Evolutionary conservation across 2,113 vertebrate species (phyloP).

Genomic region (Nematolebias whitei): DNA sequence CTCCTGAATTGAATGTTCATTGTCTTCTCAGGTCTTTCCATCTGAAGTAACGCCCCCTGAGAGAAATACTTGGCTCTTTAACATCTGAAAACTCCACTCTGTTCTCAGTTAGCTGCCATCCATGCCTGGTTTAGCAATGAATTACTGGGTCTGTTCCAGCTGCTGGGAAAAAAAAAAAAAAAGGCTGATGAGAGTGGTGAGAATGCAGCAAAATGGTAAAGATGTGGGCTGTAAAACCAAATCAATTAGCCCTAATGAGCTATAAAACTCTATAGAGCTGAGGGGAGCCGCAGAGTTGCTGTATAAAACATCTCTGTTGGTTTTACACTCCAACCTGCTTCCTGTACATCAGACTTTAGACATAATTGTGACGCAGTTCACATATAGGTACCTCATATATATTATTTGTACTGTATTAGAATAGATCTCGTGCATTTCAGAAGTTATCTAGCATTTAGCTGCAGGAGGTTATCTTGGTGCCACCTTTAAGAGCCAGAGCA

Average conservation of each 20-base stretch:
- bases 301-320: slow-evolving; percentile 1
- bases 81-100: not conserved
- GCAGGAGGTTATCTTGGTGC: slow-evolving; percentile 43
- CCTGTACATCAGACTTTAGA: not conserved
- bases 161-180: slow-evolving; percentile 6
- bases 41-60: not conserved
- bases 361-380: not conserved
- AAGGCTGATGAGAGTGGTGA: not conserved
- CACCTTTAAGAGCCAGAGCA: slow-evolving; percentile 29
- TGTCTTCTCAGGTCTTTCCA: not conserved
- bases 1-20: not conserved
- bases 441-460: slow-evolving; percentile 17
- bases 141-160: slow-evolving; percentile 18
- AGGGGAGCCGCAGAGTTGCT: not conserved
- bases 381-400: not conserved
- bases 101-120: not conserved
- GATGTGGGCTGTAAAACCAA: slow-evolving; percentile 26
- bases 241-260: slow-evolving; percentile 37
- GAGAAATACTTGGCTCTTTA: not conserved
- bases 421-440: not conserved
- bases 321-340: slow-evolving; percentile 5
- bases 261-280: slow-evolving; percentile 23
- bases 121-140: not conserved
- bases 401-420: not conserved
- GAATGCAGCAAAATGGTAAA: slow-evolving; percentile 25